These are phyloP conservation scores for Antheraea yamamai DNA, from an alignment of 2,888 invertebrate species.

Conservation along the genomic window DNA sequence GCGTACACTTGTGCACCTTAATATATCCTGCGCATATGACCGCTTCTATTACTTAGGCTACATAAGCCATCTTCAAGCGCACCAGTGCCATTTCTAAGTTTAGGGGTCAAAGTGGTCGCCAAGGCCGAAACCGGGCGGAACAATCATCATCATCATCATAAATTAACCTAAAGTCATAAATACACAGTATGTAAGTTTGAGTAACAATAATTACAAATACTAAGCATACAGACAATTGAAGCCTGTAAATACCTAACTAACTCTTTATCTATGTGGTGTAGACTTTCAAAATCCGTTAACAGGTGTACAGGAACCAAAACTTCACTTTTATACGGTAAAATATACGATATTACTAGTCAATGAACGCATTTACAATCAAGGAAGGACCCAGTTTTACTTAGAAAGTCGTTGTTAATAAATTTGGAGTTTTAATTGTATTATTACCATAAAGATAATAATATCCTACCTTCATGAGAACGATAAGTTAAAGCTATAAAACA, in stretches of 20 bases:
- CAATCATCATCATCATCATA: no score
- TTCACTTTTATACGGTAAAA: background rate
- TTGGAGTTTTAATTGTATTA: background rate
- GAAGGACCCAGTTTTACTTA: background rate
- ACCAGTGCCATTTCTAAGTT: no score
- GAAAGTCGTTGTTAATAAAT: slow-evolving; percentile 5
- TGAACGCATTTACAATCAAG: background rate
- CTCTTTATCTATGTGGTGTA: background rate
- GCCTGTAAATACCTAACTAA: background rate
- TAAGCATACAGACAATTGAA: background rate
- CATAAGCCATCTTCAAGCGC: no score
- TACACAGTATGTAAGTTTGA: no score
- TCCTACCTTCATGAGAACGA: background rate
- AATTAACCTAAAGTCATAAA: background rate
- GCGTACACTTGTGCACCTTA: no score
- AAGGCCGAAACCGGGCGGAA: no score
- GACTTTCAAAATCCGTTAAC: background rate
- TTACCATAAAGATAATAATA: slow-evolving; percentile 2
- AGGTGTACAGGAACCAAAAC: background rate
- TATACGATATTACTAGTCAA: background rate
- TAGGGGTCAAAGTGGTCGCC: no score
- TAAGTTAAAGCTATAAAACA: background rate
- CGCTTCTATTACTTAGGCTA: no score
- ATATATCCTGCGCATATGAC: no score
- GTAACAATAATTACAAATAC: no score